Conservation (phyloP, 2,113 vertebrate species). For the Zonotrichia leucophrys region DNA sequence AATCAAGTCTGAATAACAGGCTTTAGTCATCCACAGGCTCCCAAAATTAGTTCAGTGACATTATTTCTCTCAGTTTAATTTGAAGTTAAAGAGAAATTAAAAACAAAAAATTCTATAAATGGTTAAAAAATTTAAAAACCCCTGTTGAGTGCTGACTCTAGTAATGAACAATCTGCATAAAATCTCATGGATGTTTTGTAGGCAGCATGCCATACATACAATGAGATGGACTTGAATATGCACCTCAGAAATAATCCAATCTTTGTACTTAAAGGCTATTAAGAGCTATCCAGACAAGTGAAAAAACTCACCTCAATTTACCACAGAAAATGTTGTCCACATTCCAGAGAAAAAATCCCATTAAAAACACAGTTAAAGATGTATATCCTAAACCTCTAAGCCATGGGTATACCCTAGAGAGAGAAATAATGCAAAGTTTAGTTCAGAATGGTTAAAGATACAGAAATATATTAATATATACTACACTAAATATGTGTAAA, state of each 20-base stretch:
- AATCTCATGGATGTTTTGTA: background rate
- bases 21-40: background rate
- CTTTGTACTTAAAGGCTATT: background rate
- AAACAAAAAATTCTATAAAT: background rate
- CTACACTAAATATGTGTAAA: background rate
- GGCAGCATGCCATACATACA: background rate
- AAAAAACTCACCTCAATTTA: conserved; percentile 84
- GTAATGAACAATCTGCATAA: background rate
- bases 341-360: conserved; percentile 97
- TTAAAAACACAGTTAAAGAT: conserved; percentile 88
- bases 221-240: background rate
- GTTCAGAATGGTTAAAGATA: background rate
- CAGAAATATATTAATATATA: background rate
- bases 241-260: background rate
- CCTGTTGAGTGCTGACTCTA: background rate
- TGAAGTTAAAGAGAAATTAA: background rate
- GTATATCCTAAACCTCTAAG: conserved; percentile 89
- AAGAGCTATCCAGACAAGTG: background rate
- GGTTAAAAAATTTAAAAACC: rapidly evolving
- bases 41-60: background rate
- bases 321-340: conserved; percentile 95
- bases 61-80: background rate
- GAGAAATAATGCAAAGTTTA: background rate
- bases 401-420: conserved; percentile 92
- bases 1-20: background rate